Evolutionary conservation across 2,113 vertebrate genomes (phyloP), one percentile per base, ranked within the genome.

Genomic region (Gopherus flavomarginatus): DNA sequence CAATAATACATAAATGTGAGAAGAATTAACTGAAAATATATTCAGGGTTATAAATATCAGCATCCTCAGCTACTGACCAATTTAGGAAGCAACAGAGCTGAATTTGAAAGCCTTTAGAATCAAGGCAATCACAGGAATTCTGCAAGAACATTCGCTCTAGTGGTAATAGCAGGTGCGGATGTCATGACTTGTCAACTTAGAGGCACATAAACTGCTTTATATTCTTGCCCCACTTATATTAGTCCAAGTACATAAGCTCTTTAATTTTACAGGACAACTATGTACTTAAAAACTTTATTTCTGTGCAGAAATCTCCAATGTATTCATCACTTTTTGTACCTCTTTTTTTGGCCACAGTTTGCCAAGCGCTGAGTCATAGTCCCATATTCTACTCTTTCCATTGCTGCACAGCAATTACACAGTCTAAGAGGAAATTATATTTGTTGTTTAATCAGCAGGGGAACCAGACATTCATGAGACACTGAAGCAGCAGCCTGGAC

Each of bases 281-380:
- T 92, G 26, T 94, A 92, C 96, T 97, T 97, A 96, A 95, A 97
- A 96, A 95, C 93, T 62, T 89, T 94, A 95, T 93, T 96, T 93
- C 87, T 94, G 80, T 11, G 4, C 86, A 89, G 90, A 97, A 97
- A 96, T 95, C 84, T 90, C 92, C 86, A 95, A 96, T 82, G 92
- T 90, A 93, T 95, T 94, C 93, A 95, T 95, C 89, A 87, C 10
- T 93, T 94, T 65, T 97, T 35, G 3, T 53, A 90, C 78, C 90
- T 59, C 89, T 81, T 81, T 96, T 96, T 91, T 97, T 96, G 44
- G 97, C 90, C 77, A 88, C 93, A 96, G 96, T 81, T 96, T 97
- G 93, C 97, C 94, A 98, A 93, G 83, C 35, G 81, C 89, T 98
- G 97, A 98, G 92, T 98, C 97, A 98, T 83, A 97, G 87, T 83